Evolutionary conservation across 1,140 invertebrate genomes (phyloP).

Genomic region (Pentalonia nigronervosa): DNA sequence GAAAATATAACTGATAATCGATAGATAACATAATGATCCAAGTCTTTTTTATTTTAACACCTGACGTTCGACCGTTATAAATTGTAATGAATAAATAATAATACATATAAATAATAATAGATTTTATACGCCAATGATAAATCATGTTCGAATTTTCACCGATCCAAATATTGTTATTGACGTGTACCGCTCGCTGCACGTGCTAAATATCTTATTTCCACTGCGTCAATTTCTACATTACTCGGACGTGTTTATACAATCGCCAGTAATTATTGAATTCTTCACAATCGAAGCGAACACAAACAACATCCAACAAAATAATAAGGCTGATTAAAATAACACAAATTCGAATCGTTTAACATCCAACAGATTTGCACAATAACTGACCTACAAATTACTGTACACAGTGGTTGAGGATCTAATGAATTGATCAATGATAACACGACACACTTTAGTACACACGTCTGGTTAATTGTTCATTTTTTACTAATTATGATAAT

Average conservation of each 20-base stretch:
- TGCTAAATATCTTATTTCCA: background rate
- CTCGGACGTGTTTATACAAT: background rate
- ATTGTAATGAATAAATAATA: background rate
- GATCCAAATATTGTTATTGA: background rate
- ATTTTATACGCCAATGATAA: background rate
- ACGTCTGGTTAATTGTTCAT: background rate
- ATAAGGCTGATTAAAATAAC: background rate
- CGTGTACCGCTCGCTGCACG: background rate
- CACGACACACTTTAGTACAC: background rate
- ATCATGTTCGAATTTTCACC: background rate
- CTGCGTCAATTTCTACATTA: background rate
- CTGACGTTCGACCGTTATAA: background rate
- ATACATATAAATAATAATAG: background rate
- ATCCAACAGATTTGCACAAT: background rate
- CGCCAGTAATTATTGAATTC: background rate
- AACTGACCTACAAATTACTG: background rate
- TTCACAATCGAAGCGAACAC: background rate
- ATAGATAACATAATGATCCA: slow-evolving; percentile 12
- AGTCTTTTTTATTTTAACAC: background rate
- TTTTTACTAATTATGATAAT: background rate
- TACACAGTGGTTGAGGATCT: background rate
- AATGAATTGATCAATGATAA: background rate
- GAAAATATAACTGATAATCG: slow-evolving; percentile 3
- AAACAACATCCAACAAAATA: background rate
- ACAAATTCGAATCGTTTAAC: background rate